These are phyloP conservation scores for Tachysurus vachellii DNA, from an alignment of 2,113 vertebrate species.

Conservation along the genomic window DNA sequence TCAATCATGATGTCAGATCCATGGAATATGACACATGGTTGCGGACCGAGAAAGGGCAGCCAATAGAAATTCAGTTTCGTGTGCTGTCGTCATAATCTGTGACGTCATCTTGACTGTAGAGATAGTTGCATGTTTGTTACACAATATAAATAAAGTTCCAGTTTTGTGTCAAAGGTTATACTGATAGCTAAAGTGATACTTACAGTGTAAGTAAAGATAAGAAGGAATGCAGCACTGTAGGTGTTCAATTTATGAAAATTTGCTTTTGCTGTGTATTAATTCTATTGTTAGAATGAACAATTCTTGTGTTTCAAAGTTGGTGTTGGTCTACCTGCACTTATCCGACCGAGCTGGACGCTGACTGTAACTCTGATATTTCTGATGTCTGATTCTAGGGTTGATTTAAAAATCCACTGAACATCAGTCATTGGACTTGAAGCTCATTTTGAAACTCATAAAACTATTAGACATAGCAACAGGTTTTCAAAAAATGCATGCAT, in stretches of 20 bases:
- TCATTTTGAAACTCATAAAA: not conserved
- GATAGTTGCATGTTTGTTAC: not conserved
- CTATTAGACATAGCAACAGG: not conserved
- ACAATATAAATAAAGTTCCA: not conserved
- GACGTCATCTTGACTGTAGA: constrained; percentile 13
- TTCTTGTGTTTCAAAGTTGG: not conserved
- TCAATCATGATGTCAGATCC: constrained; percentile 27
- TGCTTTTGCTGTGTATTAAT: not conserved
- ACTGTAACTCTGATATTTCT: not conserved
- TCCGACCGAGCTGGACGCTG: not conserved
- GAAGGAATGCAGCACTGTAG: not conserved
- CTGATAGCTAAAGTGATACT: not conserved
- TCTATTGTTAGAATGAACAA: not conserved
- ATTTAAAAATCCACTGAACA: not conserved
- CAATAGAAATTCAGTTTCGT: constrained; percentile 9
- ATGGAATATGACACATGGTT: constrained; percentile 22
- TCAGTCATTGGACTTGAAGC: not conserved
- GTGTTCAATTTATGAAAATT: not conserved
- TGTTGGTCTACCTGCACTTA: not conserved
- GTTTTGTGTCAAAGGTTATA: not conserved
- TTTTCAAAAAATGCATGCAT: not conserved
- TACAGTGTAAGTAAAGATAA: not conserved
- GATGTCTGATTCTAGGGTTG: not conserved
- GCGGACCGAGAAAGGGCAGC: constrained; percentile 15
- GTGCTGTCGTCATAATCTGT: constrained; percentile 17